Evolutionary conservation across 2,888 invertebrate genomes (phyloP).

Genomic region (Incurvaria masculella): DNA sequence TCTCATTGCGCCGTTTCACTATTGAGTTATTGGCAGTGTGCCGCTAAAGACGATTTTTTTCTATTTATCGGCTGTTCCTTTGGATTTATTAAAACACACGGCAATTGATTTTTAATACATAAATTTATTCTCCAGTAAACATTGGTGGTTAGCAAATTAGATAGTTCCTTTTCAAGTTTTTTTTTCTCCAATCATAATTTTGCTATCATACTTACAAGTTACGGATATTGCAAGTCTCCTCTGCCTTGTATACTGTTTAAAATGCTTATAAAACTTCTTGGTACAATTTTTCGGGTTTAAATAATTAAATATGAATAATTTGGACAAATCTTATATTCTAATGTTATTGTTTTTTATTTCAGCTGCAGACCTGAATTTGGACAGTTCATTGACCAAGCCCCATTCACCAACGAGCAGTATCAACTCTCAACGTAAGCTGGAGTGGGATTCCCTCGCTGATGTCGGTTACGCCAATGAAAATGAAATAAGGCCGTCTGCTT

Average conservation of each 20-base stretch:
- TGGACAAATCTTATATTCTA: constrained; percentile 7
- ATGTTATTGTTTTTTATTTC: constrained; percentile 21
- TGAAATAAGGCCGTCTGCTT: constrained; percentile 46
- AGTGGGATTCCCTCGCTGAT: constrained; percentile 88
- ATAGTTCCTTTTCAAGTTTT: no score
- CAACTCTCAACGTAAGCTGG: constrained; percentile 70
- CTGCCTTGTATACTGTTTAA: neutral
- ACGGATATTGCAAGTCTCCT: neutral
- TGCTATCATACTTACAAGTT: no score
- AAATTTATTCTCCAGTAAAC: no score
- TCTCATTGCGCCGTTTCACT: no score
- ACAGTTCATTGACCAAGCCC: constrained; percentile 39
- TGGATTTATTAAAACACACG: no score
- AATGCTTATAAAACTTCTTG: neutral
- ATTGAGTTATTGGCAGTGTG: no score
- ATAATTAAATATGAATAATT: constrained; percentile 3
- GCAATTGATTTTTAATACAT: no score
- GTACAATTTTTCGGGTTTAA: neutral
- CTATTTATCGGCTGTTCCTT: no score
- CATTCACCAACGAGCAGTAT: constrained; percentile 72
- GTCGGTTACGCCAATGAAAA: constrained; percentile 71
- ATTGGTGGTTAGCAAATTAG: no score
- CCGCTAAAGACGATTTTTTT: no score
- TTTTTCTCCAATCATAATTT: no score
- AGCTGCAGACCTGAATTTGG: constrained; percentile 38